These are phyloP conservation scores for Nycticryphes semicollaris DNA, from an alignment of 2,113 vertebrate species.

Conservation along the genomic window DNA sequence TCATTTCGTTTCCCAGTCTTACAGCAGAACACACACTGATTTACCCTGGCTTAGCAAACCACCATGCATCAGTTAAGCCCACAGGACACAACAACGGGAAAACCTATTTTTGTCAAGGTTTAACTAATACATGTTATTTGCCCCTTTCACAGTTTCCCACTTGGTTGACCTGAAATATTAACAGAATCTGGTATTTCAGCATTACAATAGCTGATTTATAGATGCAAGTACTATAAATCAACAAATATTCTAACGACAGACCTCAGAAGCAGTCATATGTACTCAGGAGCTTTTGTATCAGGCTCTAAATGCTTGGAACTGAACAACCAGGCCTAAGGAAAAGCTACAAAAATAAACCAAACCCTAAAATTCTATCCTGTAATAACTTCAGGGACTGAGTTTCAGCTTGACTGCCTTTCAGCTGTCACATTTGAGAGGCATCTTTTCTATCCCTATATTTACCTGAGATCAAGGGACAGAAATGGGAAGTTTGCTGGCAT, in stretches of 20 bases:
- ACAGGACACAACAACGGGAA: rapidly evolving
- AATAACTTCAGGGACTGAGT: not conserved
- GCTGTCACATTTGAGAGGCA: not conserved
- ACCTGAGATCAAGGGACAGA: not conserved
- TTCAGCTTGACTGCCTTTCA: not conserved
- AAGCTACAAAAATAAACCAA: not conserved
- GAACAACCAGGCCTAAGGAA: not conserved
- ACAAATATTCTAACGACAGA: no score
- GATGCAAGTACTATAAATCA: no score
- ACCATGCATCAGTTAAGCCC: not conserved
- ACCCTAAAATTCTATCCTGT: not conserved
- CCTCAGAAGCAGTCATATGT: not conserved
- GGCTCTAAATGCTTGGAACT: not conserved
- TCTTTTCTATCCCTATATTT: not conserved
- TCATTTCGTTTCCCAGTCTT: not conserved
- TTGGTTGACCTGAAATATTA: not conserved
- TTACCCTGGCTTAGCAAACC: not conserved
- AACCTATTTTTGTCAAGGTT: not conserved
- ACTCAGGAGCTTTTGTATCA: not conserved
- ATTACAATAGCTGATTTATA: not conserved
- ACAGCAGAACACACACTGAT: not conserved
- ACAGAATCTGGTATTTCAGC: not conserved
- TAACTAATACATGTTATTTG: not conserved
- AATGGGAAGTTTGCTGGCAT: not conserved
- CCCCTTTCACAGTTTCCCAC: not conserved